Percentiles rank a stretch among this genome's conserved stretches.
Conservation (phyloP, 1,140 invertebrate genomes). For the Mylabris phalerata region DNA sequence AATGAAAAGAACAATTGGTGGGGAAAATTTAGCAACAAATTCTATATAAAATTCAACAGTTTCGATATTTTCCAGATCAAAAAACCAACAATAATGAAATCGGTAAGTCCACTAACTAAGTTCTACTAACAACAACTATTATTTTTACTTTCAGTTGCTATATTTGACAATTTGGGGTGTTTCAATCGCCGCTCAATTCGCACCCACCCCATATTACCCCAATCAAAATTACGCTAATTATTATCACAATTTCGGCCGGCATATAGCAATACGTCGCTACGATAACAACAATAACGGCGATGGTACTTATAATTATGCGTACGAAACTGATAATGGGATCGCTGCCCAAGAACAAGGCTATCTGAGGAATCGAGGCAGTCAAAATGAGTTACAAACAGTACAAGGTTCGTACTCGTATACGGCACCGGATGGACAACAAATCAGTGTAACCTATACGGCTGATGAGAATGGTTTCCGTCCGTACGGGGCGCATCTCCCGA, state of each 20-base stretch:
- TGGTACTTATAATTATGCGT: slow-evolving; percentile 47
- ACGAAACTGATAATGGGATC: slow-evolving; percentile 52
- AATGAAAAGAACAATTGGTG: too few relatives aligned
- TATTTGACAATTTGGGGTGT: too few relatives aligned
- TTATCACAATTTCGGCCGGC: background rate
- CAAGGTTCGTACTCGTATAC: slow-evolving; percentile 33
- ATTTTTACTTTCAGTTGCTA: background rate
- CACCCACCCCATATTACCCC: background rate
- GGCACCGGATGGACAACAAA: slow-evolving; percentile 31
- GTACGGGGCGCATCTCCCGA: slow-evolving; percentile 46
- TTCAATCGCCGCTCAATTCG: too few relatives aligned
- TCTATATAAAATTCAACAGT: too few relatives aligned
- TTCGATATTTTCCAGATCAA: too few relatives aligned
- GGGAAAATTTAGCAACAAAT: too few relatives aligned
- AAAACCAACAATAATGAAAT: slow-evolving; percentile 1
- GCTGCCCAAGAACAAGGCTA: slow-evolving; percentile 46
- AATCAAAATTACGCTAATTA: slow-evolving; percentile 40
- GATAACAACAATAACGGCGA: slow-evolving; percentile 12
- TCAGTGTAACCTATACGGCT: slow-evolving; percentile 43
- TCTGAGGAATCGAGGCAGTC: slow-evolving; percentile 42
- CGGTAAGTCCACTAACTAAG: background rate
- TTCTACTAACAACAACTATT: too few relatives aligned
- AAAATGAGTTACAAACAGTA: slow-evolving; percentile 28
- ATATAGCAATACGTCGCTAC: background rate
- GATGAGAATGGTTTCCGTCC: slow-evolving; percentile 60